Conservation (phyloP, 1,140 invertebrate species). For the Bradysia coprophila region DNA sequence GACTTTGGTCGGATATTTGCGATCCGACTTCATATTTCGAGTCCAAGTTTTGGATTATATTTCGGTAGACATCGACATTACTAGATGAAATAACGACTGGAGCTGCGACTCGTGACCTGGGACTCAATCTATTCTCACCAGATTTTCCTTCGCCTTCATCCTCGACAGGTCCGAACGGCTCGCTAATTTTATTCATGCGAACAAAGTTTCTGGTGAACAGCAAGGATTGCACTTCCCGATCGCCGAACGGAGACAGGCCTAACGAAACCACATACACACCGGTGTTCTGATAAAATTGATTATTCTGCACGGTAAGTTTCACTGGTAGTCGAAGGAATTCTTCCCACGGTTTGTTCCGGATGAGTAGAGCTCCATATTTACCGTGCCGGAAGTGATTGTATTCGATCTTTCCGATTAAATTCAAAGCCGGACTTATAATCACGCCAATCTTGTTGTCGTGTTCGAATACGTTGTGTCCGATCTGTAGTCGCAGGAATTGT, state of each 20-base stretch:
- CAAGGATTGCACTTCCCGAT: conserved; percentile 45
- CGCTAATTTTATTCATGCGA: conserved; percentile 66
- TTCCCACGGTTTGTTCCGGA: conserved; percentile 60
- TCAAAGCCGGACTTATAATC: conserved; percentile 67
- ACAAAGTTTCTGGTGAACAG: conserved; percentile 82
- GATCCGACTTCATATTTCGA: conserved; percentile 89
- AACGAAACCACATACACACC: conserved; percentile 78
- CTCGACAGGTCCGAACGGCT: conserved; percentile 57
- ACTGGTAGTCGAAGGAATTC: conserved; percentile 54
- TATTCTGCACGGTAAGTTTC: conserved; percentile 63
- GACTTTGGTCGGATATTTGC: conserved; percentile 84
- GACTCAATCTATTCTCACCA: conserved; percentile 38
- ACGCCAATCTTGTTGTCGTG: conserved; percentile 57
- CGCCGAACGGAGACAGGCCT: conserved; percentile 70
- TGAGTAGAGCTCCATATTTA: conserved; percentile 61
- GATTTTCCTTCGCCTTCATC: conserved; percentile 30
- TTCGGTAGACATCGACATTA: conserved; percentile 77
- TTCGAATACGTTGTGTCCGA: conserved; percentile 72
- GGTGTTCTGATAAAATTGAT: conserved; percentile 71
- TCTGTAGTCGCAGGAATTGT: conserved; percentile 44
- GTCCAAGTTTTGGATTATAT: conserved; percentile 81
- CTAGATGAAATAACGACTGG: conserved; percentile 76
- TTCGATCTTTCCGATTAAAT: conserved; percentile 58
- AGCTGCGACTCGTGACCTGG: conserved; percentile 73
- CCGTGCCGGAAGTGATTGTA: conserved; percentile 78